Evolutionary conservation across 2,113 vertebrate species (phyloP).

Genomic region (Myxocyprinus asiaticus): DNA sequence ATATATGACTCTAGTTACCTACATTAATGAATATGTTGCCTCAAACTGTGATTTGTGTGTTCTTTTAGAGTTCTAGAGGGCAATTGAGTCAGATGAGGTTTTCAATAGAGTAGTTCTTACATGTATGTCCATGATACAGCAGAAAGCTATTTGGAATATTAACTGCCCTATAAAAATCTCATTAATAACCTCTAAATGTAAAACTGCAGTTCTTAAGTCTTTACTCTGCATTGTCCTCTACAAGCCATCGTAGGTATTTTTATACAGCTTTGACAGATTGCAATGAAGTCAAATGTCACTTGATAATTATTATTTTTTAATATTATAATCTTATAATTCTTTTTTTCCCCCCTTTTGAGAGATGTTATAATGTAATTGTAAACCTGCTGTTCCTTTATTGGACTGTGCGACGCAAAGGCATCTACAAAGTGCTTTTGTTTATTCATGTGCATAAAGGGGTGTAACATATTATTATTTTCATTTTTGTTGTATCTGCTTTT

Average conservation of each 20-base stretch:
- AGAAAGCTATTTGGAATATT: not conserved
- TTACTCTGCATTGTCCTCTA: no score
- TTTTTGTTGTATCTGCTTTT: conserved; percentile 1
- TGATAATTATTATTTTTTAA: not conserved
- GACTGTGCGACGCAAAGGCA: not conserved
- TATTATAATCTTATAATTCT: no score
- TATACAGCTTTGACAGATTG: not conserved
- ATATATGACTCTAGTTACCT: conserved; percentile 5
- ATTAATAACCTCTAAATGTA: not conserved
- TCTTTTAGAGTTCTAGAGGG: conserved; percentile 20
- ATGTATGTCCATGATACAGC: not conserved
- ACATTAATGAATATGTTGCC: conserved; percentile 36
- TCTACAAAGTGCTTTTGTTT: not conserved
- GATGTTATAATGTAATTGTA: not conserved
- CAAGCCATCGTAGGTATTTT: no score
- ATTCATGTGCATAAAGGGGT: not conserved
- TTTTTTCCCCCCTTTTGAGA: no score
- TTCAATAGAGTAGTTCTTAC: not conserved
- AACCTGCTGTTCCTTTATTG: not conserved
- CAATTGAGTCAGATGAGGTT: not conserved
- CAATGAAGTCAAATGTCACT: not conserved
- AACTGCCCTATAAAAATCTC: not conserved
- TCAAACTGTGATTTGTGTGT: conserved; percentile 6
- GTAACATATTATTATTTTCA: not conserved
- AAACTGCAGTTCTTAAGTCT: not conserved